Evolutionary conservation across 2,797 vertebrate genomes (phyloP).

Genomic region (Macrochelys suwanniensis): DNA sequence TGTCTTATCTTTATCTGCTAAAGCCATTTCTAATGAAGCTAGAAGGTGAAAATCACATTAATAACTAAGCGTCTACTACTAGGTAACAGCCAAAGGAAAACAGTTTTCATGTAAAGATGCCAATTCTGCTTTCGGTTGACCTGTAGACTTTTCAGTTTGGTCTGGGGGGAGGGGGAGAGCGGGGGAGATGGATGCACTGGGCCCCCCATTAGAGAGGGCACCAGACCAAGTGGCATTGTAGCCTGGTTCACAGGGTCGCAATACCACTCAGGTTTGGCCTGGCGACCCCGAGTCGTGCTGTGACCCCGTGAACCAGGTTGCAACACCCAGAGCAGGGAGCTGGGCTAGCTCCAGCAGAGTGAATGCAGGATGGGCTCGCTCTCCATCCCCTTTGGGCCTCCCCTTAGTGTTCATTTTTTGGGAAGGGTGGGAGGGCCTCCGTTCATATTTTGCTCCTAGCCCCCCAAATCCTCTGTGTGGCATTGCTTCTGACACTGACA

Average conservation of each 20-base stretch:
- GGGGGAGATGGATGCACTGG: background rate
- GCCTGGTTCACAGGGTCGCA: background rate
- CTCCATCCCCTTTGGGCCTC: background rate
- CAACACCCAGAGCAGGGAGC: background rate
- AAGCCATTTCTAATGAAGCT: background rate
- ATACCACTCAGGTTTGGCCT: background rate
- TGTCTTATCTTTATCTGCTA: background rate
- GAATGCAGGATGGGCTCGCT: background rate
- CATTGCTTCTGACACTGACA: background rate
- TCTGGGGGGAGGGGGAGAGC: background rate
- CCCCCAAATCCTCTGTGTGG: background rate
- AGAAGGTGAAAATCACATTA: background rate
- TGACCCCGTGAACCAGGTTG: background rate
- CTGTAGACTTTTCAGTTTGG: background rate
- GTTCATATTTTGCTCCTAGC: background rate
- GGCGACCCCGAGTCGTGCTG: background rate
- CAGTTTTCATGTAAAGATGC: background rate
- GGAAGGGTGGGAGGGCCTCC: accelerated
- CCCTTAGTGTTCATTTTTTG: background rate
- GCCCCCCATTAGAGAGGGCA: background rate
- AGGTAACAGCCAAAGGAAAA: background rate
- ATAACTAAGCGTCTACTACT: background rate
- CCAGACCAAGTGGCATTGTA: background rate
- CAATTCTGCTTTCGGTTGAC: background rate
- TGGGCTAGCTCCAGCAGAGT: background rate